These are phyloP conservation scores for Stegostoma tigrinum DNA, from an alignment of 2,113 vertebrate genomes.

Conservation along the genomic window DNA sequence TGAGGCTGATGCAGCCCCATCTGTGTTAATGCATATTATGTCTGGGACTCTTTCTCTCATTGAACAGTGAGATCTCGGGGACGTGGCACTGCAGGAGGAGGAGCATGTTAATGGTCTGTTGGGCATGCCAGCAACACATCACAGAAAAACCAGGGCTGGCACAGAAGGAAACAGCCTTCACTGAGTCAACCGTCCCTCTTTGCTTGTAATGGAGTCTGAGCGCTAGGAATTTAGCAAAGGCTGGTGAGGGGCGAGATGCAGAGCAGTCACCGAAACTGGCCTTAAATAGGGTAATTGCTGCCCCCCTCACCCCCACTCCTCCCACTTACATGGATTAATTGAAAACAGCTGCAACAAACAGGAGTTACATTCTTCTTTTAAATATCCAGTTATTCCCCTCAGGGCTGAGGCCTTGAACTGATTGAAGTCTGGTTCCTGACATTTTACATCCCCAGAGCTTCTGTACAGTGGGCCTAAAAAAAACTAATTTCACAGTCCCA, in stretches of 20 bases:
- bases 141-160: background rate
- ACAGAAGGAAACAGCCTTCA: background rate
- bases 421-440: background rate
- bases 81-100: background rate
- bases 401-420: background rate
- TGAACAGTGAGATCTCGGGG: background rate
- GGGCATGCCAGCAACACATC: background rate
- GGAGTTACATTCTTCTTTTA: background rate
- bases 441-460: background rate
- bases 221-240: background rate
- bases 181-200: background rate
- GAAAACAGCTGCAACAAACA: slow-evolving; percentile 6
- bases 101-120: background rate
- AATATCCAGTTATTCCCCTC: background rate
- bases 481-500: background rate
- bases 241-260: no score
- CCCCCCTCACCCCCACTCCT: background rate
- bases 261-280: background rate
- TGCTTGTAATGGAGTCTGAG: background rate
- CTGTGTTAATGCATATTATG: background rate
- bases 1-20: background rate
- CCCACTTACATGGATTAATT: background rate
- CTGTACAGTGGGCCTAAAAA: background rate
- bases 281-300: background rate
- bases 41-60: background rate